Evolutionary conservation across 2,888 invertebrate genomes (phyloP).

Genomic region (Erebia ligea): DNA sequence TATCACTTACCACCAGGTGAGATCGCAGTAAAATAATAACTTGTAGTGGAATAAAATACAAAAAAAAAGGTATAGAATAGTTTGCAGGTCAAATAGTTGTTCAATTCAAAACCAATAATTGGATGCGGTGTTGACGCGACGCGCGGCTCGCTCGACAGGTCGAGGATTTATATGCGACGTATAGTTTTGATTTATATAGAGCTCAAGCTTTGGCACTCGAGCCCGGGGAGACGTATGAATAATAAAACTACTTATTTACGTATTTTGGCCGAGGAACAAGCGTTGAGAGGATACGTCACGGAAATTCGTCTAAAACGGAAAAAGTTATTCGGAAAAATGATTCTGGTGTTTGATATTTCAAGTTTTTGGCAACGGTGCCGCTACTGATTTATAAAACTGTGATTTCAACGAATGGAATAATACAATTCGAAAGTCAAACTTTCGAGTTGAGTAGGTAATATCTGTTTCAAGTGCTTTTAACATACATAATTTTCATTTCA

Average conservation of each 20-base stretch:
- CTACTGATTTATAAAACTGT: slow-evolving; percentile 5
- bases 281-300: slow-evolving; percentile 4
- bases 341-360: slow-evolving; percentile 10
- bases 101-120: neutral
- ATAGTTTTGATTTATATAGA: slow-evolving; percentile 1
- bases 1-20: too few species aligned
- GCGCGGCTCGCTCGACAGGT: neutral
- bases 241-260: slow-evolving; percentile 8
- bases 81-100: too few species aligned
- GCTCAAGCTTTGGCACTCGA: neutral
- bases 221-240: slow-evolving; percentile 9
- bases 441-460: neutral
- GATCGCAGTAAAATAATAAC: too few species aligned
- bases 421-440: neutral
- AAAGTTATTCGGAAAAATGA: slow-evolving; percentile 4
- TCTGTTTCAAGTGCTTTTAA: too few species aligned
- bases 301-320: neutral
- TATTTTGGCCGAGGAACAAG: slow-evolving; percentile 5
- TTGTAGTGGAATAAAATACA: too few species aligned
- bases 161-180: neutral
- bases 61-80: too few species aligned
- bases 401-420: neutral
- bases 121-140: neutral
- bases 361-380: slow-evolving; percentile 2
- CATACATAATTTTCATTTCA: too few species aligned